These are phyloP conservation scores for Lymantria dispar DNA, from an alignment of 2,888 invertebrate species.

Conservation along the genomic window DNA sequence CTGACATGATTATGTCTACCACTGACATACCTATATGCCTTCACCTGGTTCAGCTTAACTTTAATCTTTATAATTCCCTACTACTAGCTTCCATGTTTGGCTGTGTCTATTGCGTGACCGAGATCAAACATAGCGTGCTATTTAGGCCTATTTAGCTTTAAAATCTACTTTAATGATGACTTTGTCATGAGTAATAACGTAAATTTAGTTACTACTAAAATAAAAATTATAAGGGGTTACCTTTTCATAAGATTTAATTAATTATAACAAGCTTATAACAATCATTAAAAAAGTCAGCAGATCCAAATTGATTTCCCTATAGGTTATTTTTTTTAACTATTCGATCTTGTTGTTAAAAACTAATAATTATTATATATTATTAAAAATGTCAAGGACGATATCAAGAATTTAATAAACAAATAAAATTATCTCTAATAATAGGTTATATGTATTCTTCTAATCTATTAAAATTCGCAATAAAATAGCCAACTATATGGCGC, in stretches of 20 bases:
- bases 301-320: too few relatives aligned
- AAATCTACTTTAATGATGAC: constrained; percentile 29
- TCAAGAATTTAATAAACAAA: background rate
- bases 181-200: constrained; percentile 10
- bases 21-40: constrained; percentile 20
- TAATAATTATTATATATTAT: background rate
- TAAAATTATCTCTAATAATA: background rate
- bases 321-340: background rate
- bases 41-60: constrained; percentile 42
- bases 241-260: constrained; percentile 13
- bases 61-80: constrained; percentile 40
- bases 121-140: constrained; percentile 29
- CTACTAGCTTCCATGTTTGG: constrained; percentile 37
- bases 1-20: constrained; percentile 28
- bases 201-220: constrained; percentile 17
- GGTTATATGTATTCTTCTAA: constrained; percentile 5
- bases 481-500: constrained; percentile 26
- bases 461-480: constrained; percentile 27
- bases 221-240: constrained; percentile 19
- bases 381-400: background rate
- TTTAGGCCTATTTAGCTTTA: constrained; percentile 27
- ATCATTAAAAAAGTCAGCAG: too few relatives aligned
- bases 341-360: background rate
- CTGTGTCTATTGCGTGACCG: constrained; percentile 37
- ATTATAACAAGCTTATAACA: background rate